Evolutionary conservation across 1,140 invertebrate genomes (phyloP).

Genomic region (Trachelipus rathkii): DNA sequence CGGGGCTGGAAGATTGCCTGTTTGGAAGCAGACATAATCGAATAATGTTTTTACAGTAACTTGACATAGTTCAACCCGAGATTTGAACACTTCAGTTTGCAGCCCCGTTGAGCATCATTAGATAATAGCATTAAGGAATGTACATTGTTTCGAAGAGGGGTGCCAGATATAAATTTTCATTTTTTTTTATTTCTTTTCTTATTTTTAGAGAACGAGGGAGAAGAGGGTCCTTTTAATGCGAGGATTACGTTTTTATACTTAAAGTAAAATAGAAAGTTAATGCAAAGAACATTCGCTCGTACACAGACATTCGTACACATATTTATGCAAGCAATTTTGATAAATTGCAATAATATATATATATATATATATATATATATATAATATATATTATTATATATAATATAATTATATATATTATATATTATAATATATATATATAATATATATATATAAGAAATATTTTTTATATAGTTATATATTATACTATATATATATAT

Average conservation of each 20-base stretch:
- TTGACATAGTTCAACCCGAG: constrained; percentile 35
- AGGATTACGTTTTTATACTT: too few relatives aligned
- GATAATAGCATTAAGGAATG: constrained; percentile 26
- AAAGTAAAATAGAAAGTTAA: too few relatives aligned
- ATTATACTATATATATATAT: background rate
- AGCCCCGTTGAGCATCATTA: constrained; percentile 31
- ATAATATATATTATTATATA: background rate
- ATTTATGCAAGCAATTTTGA: too few relatives aligned
- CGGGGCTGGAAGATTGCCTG: constrained; percentile 30
- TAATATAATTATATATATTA: constrained; percentile 8
- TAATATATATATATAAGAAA: background rate
- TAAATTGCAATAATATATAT: too few relatives aligned
- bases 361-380: too few relatives aligned
- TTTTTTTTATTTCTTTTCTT: background rate
- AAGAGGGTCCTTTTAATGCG: background rate
- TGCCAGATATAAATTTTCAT: background rate
- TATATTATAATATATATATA: too few relatives aligned
- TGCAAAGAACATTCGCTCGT: too few relatives aligned
- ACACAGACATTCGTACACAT: too few relatives aligned
- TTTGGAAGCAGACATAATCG: constrained; percentile 37
- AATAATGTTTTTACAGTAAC: constrained; percentile 31
- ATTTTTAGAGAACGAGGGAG: background rate
- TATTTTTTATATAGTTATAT: too few relatives aligned
- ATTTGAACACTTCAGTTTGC: constrained; percentile 30
- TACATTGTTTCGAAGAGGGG: constrained; percentile 7